Evolutionary conservation across 1,140 invertebrate genomes (phyloP), one percentile per base, ranked within the genome.

Genomic region (Drosophila prosaltans): DNA sequence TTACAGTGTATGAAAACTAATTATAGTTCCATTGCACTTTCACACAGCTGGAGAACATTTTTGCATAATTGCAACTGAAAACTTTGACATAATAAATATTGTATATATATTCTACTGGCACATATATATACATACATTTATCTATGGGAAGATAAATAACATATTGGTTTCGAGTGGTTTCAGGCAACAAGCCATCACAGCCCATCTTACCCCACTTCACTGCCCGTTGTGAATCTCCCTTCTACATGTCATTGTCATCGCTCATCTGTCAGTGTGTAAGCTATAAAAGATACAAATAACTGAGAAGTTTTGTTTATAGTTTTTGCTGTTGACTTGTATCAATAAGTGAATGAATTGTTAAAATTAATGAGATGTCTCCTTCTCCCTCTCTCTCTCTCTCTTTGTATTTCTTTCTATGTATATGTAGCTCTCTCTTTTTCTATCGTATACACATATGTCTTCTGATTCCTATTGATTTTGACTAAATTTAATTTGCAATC

Each of bases 401-500:
- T 45, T 60, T 64, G 64, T 62, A 7, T 41, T 5, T n/a, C 16
- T 3, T 4, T 30, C 24, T 43, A 63, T 51, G 26, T 43, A 24
- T 30, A 28, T 4, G 28, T 11, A 26, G 21, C 3, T 10, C 45
- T 58, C 9, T 58, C 5, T 40, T 64, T 60, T 64, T 62, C 8
- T 43, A 21, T 21, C 21, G 3, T 36, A 36, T 36, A 36, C 32
- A 36, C 32, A 36, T 51, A 16, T 51, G 45, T 10, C 45, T 51
- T 51, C 21, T 65, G 36, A 59, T 68, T 72, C 78, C 21, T 65
- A 76, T 72, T 64, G 69, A 28, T 60, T 78, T 72, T 72, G 74
- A 64, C 78, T 65, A 16, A 77, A 80, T 74, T 83, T 83, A 88
- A 86, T 88, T 76, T 68, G 72, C 83, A 86, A 86, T 86, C 84